phyloP scores from a whole-genome alignment of 2,888 invertebrate species.

The Dicroscelio sp. region DNA sequence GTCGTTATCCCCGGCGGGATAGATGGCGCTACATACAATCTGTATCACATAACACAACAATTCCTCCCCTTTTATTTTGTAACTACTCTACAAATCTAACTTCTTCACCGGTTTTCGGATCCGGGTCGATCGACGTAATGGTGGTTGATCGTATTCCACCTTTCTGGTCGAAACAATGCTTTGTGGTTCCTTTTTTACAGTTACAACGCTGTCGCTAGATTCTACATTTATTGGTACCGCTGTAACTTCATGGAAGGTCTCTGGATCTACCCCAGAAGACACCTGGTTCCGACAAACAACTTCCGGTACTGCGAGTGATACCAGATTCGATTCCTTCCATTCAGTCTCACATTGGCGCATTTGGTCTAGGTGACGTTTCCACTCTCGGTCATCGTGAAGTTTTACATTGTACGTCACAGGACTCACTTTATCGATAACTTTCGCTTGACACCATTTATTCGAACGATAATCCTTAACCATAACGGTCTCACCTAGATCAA shows the following conservation, averaged over 20 bases:
- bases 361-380: conserved; percentile 79
- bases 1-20: too few relatives aligned
- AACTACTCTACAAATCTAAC: conserved; percentile 16
- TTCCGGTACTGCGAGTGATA: background rate
- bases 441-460: conserved; percentile 55
- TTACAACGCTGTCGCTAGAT: too few relatives aligned
- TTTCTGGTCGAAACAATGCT: too few relatives aligned
- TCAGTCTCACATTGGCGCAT: conserved; percentile 50
- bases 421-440: conserved; percentile 53
- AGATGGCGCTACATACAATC: background rate
- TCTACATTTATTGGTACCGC: too few relatives aligned
- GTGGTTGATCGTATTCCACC: background rate
- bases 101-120: conserved; percentile 16
- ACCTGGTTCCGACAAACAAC: background rate
- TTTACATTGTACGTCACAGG: conserved; percentile 68
- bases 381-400: conserved; percentile 31
- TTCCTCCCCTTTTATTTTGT: background rate
- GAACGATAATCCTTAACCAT: conserved; percentile 69
- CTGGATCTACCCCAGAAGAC: background rate
- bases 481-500: conserved; percentile 36
- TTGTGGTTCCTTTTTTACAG: too few relatives aligned
- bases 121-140: background rate
- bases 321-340: background rate
- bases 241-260: too few relatives aligned
- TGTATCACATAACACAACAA: background rate